These are phyloP conservation scores for Anabas testudineus DNA, from an alignment of 2,797 vertebrate species.

Conservation along the genomic window DNA sequence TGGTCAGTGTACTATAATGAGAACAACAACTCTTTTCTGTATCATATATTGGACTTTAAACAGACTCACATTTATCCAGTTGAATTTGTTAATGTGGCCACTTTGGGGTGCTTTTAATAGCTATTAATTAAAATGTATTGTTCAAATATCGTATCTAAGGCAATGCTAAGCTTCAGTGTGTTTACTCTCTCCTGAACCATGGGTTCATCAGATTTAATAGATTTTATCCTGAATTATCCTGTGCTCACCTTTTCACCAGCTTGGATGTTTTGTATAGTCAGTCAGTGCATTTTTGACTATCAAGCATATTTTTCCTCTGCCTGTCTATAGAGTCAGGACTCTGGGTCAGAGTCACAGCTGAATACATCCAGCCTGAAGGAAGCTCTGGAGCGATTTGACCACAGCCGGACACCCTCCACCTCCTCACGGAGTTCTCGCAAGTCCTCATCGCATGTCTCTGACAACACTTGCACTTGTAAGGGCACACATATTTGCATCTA, in stretches of 20 bases:
- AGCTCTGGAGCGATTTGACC: constrained; percentile 94
- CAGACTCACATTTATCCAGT: background rate
- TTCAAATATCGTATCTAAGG: background rate
- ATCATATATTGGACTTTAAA: constrained; percentile 1
- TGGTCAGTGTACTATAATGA: constrained; percentile 8
- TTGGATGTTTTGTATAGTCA: background rate
- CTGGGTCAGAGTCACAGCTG: constrained; percentile 92
- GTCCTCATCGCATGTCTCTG: constrained; percentile 94
- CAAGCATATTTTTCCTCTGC: constrained; percentile 1
- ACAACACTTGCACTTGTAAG: constrained; percentile 94
- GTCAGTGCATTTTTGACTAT: background rate
- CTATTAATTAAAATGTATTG: background rate
- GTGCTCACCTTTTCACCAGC: background rate
- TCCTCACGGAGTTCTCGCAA: constrained; percentile 94
- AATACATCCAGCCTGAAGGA: constrained; percentile 96
- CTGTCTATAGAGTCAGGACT: constrained; percentile 90
- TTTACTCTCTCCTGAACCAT: background rate
- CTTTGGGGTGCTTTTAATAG: background rate
- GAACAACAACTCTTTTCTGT: background rate
- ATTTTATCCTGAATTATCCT: background rate
- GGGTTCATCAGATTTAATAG: background rate
- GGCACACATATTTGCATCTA: constrained; percentile 12
- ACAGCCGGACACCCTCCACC: constrained; percentile 91
- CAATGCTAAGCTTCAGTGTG: background rate
- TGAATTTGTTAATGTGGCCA: background rate